Evolutionary conservation across 2,113 vertebrate species (phyloP), one percentile per base, ranked within the genome.

Genomic region (Rissa tridactyla): DNA sequence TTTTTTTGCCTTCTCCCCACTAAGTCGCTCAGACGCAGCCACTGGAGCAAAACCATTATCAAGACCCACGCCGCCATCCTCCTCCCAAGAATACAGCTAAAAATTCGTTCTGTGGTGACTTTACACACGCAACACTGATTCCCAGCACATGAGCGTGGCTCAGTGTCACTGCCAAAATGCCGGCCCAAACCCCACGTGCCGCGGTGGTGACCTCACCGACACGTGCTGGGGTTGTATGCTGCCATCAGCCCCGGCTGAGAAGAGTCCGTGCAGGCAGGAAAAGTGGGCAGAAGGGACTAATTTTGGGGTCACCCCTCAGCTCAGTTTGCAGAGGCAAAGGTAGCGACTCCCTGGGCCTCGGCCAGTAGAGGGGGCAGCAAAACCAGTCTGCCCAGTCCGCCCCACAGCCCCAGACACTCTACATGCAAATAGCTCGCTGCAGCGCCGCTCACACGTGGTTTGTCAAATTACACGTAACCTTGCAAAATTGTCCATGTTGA

Each of bases 401-500:
- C 66, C 79, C 64, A 18, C 26, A 9, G 58, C 57, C 42, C 29
- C 68, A 40, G 58, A 25, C 9, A 5, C 20, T 38, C 38, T 9
- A 7, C 32, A 13, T 11, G 29, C 36, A 47, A 49, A 26, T 5
- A 17, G 7, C 38, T 32, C 36, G 3, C 30, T 5, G 52, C 60
- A 69, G 80, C 11, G 0, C 30, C 9, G 2, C 42, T 38, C 5
- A 0, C 30, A 3, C 7, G 1, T 10, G 27, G 16, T 14, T 34
- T 8, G 20, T 40, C 80, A 15, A 15, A 30, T 11, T 19, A 17
- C 6, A 10, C 5, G 34, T 20, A 21, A n/a, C 55, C 44, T 42
- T 32, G 25, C 44, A 78, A 26, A 71, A n/a, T 0, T 3, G n/a
- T 5, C 4, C 9, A 0, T 5, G 23, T 7, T 11, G 34, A 40